Evolutionary conservation across 2,113 vertebrate genomes (phyloP), one percentile per base, ranked within the genome.

Genomic region (Gymnogyps californianus): DNA sequence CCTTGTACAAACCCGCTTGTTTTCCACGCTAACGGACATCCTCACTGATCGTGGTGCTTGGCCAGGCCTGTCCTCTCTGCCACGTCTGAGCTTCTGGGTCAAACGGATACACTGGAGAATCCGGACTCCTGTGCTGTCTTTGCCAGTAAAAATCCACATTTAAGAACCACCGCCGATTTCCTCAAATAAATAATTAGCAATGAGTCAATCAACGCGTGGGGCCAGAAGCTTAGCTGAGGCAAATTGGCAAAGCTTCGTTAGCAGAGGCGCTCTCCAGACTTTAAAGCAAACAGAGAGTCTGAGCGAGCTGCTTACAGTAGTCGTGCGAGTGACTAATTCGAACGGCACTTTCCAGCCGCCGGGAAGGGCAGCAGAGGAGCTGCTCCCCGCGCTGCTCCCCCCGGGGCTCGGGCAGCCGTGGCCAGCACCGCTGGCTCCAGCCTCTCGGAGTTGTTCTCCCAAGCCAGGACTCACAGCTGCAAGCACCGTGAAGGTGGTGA

Each of bases 401-500:
- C 19, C 31, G 7, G 64, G 16, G 25, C 20, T 29, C 3, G 13
- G 57, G 90, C 80, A 64, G 52, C 64, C 1, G 1, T 17, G 59
- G 49, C 59, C 11, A 0, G 51, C 77, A 16, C 66, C 5, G 4
- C 58, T 25, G 40, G 19, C 67, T 86, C 58, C 72, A 16, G 31
- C 54, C n/a, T 69, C 80, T 21, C 1, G 0, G 26, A 28, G 34
- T 1, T 76, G n/a, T 9, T 90, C n/a, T 65, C 44, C 76, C 61
- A 32, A 72, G 82, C 42, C 92, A 85, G 81, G 77, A 32, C 79
- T 89, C 75, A 36, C 95, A 97, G 95, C 89, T 95, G 95, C 86
- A 72, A n/a, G 32, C 70, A 72, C 61, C 24, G 1, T 66, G 79
- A 94, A 86, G 85, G 95, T 49, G 78, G n/a, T 76, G 92, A 77